phyloP scores from a whole-genome alignment of 2,888 invertebrate species.

The Morpho achilles region DNA sequence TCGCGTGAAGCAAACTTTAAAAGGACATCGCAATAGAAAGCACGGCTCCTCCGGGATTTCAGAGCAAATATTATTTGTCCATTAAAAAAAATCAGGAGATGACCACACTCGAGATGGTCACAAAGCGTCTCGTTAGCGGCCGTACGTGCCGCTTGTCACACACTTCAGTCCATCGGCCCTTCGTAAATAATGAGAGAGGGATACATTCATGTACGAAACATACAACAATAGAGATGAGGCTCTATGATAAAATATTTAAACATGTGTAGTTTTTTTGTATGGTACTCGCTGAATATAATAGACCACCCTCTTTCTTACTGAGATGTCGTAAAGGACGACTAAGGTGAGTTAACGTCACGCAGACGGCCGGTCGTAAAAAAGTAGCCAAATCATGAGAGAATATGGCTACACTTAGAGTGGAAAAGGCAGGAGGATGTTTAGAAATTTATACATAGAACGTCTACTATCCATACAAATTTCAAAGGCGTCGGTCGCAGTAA shows the following conservation, averaged over 20 bases:
- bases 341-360: no score
- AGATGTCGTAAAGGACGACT: no score
- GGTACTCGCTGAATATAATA: no score
- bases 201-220: conserved; percentile 48
- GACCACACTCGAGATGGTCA: conserved; percentile 75
- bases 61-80: conserved; percentile 72
- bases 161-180: conserved; percentile 75
- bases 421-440: no score
- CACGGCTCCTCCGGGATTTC: conserved; percentile 53
- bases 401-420: no score
- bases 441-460: no score
- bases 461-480: no score
- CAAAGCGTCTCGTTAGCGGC: conserved; percentile 78
- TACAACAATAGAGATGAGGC: conserved; percentile 30
- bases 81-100: conserved; percentile 74
- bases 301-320: no score
- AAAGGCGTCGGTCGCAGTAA: no score
- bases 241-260: neutral
- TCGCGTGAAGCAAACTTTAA: conserved; percentile 41
- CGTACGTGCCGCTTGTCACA: conserved; percentile 77
- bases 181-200: conserved; percentile 78
- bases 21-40: conserved; percentile 54
- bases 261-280: no score
- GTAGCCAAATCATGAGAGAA: no score
- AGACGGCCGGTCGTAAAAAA: no score